Base-by-base conservation (phyloP, 2,888 invertebrate species). In the Cephonodes hylas region DNA sequence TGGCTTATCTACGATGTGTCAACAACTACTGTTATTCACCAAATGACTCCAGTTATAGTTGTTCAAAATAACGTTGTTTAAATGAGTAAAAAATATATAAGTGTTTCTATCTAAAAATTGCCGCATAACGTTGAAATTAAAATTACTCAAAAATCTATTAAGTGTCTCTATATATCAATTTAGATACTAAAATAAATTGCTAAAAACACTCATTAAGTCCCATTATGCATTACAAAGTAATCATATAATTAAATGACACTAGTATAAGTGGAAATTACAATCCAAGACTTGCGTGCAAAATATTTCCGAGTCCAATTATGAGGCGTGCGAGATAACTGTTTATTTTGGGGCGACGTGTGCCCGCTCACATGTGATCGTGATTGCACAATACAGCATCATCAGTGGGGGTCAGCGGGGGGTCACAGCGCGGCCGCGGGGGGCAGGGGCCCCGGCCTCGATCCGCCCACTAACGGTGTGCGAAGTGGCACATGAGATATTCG, bases 341-440 rank as follows among this genome's bases (percentile, higher is more conserved):
- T 69, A 71, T 66, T 31, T 27, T 62, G 66, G 63, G 64, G 62
- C 60, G 63, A 72, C 72, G 72, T 73, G 71, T 71, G 69, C 68
- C 66, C 64, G 67, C 68, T 73, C 75, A 74, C 63, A 67, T 68
- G 67, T 53, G 53, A 18, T 75, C 67, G 71, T 73, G 73, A 79
- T 80, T 80, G 80, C 80, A 79, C 80, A 79, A 79, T 70, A 60
- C 59, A 61, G 58, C 78, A 73, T 77, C 77, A 79, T 71, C 68
- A 45, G 67, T n/a, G 67, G 71, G 71, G 44, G 18, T 34, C 59
- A 27, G 22, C 58, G 34, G 56, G 56, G 59, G 56, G 45, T 31
- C 60, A 48, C n/a, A n/a, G 38, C 38, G n/a, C 38, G 38, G 38
- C 23, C 48, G 59, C 42, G 46, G 66, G 66, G 64, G 58, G 27